Conservation (phyloP, 92 coral and sea anemone species). For the Scolanthus callimorphus region DNA sequence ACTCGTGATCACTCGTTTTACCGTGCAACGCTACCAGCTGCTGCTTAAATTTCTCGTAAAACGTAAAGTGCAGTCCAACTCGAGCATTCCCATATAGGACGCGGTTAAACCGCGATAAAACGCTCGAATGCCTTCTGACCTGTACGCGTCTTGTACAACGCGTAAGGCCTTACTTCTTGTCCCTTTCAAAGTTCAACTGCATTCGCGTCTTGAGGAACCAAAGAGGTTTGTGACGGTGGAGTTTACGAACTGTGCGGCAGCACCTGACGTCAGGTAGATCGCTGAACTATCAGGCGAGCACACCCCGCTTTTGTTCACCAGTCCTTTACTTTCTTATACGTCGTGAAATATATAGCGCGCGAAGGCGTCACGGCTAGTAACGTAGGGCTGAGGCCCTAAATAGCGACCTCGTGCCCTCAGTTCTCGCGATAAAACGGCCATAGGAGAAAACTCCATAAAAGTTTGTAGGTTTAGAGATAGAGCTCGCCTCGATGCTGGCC, state of each 20-base stretch:
- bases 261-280: constrained; percentile 77
- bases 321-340: constrained; percentile 71
- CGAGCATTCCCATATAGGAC: constrained; percentile 82
- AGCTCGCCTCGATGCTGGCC: constrained; percentile 27
- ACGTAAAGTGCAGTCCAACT: constrained; percentile 78
- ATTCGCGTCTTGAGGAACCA: constrained; percentile 95
- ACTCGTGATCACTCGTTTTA: constrained; percentile 25
- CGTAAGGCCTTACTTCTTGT: too few species aligned
- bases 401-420: constrained; percentile 74
- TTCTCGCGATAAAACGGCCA: constrained; percentile 60
- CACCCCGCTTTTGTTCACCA: constrained; percentile 48
- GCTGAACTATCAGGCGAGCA: constrained; percentile 43
- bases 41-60: constrained; percentile 69
- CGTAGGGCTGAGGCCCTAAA: constrained; percentile 87
- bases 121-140: constrained; percentile 79
- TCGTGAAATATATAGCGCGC: constrained; percentile 83
- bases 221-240: constrained; percentile 87
- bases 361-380: constrained; percentile 86
- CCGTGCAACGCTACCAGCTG: constrained; percentile 38
- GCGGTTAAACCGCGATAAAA: constrained; percentile 93
- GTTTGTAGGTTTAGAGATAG: constrained; percentile 24
- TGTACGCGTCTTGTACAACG: constrained; percentile 64
- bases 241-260: constrained; percentile 69
- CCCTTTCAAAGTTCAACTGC: constrained; percentile 68
- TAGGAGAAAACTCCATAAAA: constrained; percentile 72